A percentile compares a stretch with the other conserved stretches of the same genome.
Evolutionary conservation across 2,797 vertebrate genomes (phyloP).

Genomic region (Platyrinchus mystaceus): DNA sequence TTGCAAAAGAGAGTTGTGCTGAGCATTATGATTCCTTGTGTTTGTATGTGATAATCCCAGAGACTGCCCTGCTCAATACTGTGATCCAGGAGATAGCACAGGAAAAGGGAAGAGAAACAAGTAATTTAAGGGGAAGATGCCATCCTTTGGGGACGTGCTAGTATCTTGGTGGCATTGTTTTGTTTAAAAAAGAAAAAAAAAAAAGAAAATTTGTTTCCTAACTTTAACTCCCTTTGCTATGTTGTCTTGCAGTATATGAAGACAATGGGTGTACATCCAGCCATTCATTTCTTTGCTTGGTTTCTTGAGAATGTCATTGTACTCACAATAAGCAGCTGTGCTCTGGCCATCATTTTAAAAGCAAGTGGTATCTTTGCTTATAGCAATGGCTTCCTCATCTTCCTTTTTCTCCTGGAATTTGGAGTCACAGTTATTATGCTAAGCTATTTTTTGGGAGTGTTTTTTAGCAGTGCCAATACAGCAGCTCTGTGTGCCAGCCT

Average conservation of each 20-base stretch:
- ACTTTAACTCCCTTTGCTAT: not conserved
- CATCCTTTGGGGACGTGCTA: not conserved
- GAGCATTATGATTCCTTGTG: not conserved
- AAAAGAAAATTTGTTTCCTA: not conserved
- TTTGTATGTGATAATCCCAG: not conserved
- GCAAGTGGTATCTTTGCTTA: slow-evolving; percentile 66
- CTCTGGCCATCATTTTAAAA: slow-evolving; percentile 70
- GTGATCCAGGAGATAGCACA: not conserved
- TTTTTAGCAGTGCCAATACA: slow-evolving; percentile 67
- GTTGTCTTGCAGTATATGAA: slow-evolving; percentile 68
- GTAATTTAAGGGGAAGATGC: not conserved
- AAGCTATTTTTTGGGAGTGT: slow-evolving; percentile 71
- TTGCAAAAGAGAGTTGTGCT: not conserved
- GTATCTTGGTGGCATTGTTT: not conserved
- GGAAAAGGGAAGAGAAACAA: not conserved
- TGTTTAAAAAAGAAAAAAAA: not conserved
- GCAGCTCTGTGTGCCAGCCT: slow-evolving; percentile 73
- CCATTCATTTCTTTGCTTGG: slow-evolving; percentile 73
- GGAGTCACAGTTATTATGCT: slow-evolving; percentile 68
- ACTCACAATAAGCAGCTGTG: slow-evolving; percentile 54
- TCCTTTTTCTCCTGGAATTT: slow-evolving; percentile 75
- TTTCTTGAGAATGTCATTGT: slow-evolving; percentile 72
- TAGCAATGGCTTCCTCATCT: slow-evolving; percentile 67
- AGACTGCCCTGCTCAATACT: not conserved
- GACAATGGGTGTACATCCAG: slow-evolving; percentile 72